Conservation (phyloP, 2,797 vertebrate species). For the Tinamus major region DNA sequence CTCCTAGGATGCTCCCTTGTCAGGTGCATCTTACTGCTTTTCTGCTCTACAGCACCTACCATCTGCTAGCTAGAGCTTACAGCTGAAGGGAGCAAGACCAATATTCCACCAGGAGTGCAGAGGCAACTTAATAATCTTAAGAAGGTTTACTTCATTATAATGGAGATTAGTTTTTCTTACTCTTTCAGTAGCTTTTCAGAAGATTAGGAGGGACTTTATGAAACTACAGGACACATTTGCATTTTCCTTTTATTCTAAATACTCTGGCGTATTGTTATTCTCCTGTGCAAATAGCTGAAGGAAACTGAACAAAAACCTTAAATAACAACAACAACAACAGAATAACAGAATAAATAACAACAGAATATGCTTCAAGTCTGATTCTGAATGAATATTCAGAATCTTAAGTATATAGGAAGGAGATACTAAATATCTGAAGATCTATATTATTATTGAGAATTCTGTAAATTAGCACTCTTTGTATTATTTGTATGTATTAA, state of each 20-base stretch:
- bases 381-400: neutral
- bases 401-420: neutral
- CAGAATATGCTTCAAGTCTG: neutral
- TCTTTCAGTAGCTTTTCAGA: conserved; percentile 23
- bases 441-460: neutral
- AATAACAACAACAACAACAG: neutral
- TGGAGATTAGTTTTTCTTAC: neutral
- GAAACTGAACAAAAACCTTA: neutral
- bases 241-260: neutral
- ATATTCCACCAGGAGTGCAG: neutral
- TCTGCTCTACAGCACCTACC: neutral
- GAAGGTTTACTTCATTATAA: neutral
- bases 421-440: neutral
- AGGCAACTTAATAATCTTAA: neutral
- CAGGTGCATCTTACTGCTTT: neutral
- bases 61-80: neutral
- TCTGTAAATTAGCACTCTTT: neutral
- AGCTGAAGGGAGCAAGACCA: neutral
- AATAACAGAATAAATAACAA: too few species aligned
- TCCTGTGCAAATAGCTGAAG: neutral
- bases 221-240: neutral
- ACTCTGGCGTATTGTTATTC: neutral
- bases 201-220: neutral
- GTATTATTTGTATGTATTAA: neutral
- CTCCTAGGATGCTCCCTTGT: neutral